A percentile compares a stretch with the other conserved stretches of the same genome.
These are phyloP conservation scores for Apodemia zela DNA, from an alignment of 2,888 invertebrate genomes.

Conservation along the genomic window DNA sequence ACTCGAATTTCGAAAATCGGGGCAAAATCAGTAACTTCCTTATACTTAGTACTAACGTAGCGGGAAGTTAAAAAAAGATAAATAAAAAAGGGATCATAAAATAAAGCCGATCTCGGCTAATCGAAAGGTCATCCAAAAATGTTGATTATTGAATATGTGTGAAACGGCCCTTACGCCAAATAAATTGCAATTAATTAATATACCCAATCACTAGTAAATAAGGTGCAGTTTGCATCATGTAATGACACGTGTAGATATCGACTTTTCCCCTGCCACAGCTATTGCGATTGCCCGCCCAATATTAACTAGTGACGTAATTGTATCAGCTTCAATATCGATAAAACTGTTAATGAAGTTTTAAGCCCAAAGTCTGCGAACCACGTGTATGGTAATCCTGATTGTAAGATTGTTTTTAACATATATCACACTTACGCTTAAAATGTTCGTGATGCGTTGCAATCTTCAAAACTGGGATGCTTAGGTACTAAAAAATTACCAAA, in stretches of 20 bases:
- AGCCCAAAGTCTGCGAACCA: background rate
- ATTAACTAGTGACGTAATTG: constrained; percentile 47
- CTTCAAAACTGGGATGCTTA: too few relatives aligned
- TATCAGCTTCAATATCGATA: background rate
- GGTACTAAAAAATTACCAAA: too few relatives aligned
- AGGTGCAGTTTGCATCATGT: constrained; percentile 66
- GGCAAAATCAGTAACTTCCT: too few relatives aligned
- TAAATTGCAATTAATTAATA: constrained; percentile 16
- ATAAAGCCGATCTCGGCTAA: background rate
- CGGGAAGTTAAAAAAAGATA: too few relatives aligned
- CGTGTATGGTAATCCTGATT: too few relatives aligned
- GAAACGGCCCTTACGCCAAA: constrained; percentile 1
- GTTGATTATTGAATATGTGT: constrained; percentile 13
- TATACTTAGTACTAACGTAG: too few relatives aligned
- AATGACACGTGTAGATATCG: constrained; percentile 65
- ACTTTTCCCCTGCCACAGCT: constrained; percentile 63
- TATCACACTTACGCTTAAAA: too few relatives aligned
- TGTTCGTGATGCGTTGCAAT: too few relatives aligned
- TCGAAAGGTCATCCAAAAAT: background rate
- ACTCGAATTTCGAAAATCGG: too few relatives aligned
- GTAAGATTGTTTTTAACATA: too few relatives aligned
- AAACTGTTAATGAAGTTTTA: constrained; percentile 20
- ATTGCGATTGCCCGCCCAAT: constrained; percentile 58
- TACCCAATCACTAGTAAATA: constrained; percentile 40
- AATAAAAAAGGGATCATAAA: too few relatives aligned